Evolutionary conservation across 2,888 invertebrate species (phyloP), one percentile per base, ranked within the genome.

Genomic region (Drosophila nr. fundita): DNA sequence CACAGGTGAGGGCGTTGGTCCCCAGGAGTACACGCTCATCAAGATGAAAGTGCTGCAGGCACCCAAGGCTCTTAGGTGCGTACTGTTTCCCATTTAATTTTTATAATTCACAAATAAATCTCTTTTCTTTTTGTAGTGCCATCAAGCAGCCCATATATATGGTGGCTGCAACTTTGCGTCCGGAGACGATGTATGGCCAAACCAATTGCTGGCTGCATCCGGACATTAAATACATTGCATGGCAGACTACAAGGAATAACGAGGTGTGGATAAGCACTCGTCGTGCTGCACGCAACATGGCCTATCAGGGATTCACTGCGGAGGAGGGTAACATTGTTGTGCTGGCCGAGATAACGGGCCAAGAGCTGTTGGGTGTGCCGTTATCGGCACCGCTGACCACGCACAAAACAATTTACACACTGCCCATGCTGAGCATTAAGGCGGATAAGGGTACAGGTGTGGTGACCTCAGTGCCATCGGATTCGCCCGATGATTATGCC

Each of bases 131-230:
- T 68, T 67, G 32, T 40, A 93, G 92, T 38, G 68, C 89, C 32
- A 79, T 92, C 0, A 90, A 87, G 71, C 80, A 76, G 4, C 74
- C 91, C 7, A 82, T 93, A 55, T 93, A 77, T 57, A 94, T 99
- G 72, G 98, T 99, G 15, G 99, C 99, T 24, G 99, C 99, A 11
- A 99, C 99, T 7, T 94, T 99, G n/a, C 95, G 99, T 69, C 99
- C 99, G 1, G 99, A 99, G 94, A 99, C 99, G 1, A 99, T 99
- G 99, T 99, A 99, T 91, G 99, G 99, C 0, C 99, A 99, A 94
- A 99, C 99, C 0, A 99, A 99, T 92, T 99, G 99, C 92, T 99
- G 99, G 99, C 93, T 99, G 5, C 97, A 97, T 90, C 99, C 99
- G 0, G 98, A 99, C 91, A 97, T 99, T 91, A 96, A 95, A 79